Percentiles rank a stretch among this genome's conserved stretches.
These are phyloP conservation scores for Siphamia tubifer DNA, from an alignment of 2,113 vertebrate genomes.

Conservation along the genomic window DNA sequence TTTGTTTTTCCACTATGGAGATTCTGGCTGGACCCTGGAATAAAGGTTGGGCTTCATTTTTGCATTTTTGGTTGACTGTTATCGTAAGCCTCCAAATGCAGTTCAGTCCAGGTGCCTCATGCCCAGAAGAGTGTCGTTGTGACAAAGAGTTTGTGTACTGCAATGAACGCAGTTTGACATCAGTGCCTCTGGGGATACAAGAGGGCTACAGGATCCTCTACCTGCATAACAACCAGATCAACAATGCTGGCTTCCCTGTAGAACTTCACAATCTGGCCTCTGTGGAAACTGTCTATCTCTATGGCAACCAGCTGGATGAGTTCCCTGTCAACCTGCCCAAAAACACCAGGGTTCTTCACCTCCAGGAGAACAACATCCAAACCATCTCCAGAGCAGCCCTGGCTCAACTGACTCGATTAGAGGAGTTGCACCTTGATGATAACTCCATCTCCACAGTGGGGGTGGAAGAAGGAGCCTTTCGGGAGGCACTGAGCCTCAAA, in stretches of 20 bases:
- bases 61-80: conserved; percentile 90
- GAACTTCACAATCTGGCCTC: conserved; percentile 93
- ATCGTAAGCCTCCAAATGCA: conserved; percentile 90
- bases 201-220: conserved; percentile 95
- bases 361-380: conserved; percentile 99
- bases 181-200: conserved; percentile 97
- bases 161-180: conserved; percentile 97
- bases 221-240: conserved; percentile 99
- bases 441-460: conserved; percentile 98
- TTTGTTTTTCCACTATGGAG: conserved; percentile 88
- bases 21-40: conserved; percentile 85
- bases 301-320: conserved; percentile 96
- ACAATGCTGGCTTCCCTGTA: conserved; percentile 96
- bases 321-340: conserved; percentile 97
- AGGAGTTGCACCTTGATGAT: conserved; percentile 96
- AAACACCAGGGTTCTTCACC: conserved; percentile 91
- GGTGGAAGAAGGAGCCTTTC: conserved; percentile 95
- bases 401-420: conserved; percentile 89
- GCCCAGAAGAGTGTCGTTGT: conserved; percentile 94
- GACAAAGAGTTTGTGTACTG: conserved; percentile 96
- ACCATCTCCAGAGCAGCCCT: conserved; percentile 95
- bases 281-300: conserved; percentile 93
- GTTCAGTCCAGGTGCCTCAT: conserved; percentile 82
- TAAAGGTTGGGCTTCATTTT: conserved; percentile 85
- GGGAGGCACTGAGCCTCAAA: conserved; percentile 93